These are phyloP conservation scores for Candidula unifasciata DNA, from an alignment of 2,888 invertebrate species.

Conservation along the genomic window DNA sequence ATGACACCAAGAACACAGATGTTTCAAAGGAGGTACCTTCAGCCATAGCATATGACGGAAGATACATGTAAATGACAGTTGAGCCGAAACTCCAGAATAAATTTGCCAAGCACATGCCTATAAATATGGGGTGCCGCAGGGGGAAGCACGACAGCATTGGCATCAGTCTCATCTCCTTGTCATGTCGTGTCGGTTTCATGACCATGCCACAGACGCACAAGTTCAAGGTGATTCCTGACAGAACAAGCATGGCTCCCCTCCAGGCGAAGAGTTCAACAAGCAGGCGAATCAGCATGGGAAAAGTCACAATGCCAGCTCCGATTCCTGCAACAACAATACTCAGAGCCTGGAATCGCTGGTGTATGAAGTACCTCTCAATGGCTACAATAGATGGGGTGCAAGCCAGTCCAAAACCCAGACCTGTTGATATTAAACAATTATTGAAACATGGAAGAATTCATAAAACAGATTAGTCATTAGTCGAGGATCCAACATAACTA, in stretches of 20 bases:
- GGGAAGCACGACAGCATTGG: constrained; percentile 71
- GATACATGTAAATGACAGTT: constrained; percentile 72
- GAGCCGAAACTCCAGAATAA: constrained; percentile 76
- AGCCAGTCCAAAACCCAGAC: constrained; percentile 72
- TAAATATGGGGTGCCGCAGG: constrained; percentile 70
- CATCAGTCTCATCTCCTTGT: constrained; percentile 61
- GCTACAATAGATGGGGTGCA: constrained; percentile 73
- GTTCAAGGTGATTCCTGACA: constrained; percentile 68
- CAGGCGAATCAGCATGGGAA: constrained; percentile 69
- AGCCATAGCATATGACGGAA: constrained; percentile 72
- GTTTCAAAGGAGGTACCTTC: constrained; percentile 66
- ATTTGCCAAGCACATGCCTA: constrained; percentile 72
- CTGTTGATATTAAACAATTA: constrained; percentile 54
- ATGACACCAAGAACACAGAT: constrained; percentile 69
- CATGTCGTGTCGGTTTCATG: constrained; percentile 62
- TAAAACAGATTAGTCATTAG: background rate
- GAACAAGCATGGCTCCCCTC: constrained; percentile 70
- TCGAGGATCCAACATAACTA: too few species aligned
- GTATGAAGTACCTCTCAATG: constrained; percentile 70
- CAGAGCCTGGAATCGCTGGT: constrained; percentile 68
- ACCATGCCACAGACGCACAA: constrained; percentile 72
- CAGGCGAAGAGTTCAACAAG: constrained; percentile 68
- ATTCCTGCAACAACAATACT: constrained; percentile 69
- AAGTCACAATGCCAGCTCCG: constrained; percentile 71
- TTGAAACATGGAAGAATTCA: background rate